Evolutionary conservation across 2,113 vertebrate species (phyloP), one percentile per base, ranked within the genome.

Genomic region (Tursiops truncatus): DNA sequence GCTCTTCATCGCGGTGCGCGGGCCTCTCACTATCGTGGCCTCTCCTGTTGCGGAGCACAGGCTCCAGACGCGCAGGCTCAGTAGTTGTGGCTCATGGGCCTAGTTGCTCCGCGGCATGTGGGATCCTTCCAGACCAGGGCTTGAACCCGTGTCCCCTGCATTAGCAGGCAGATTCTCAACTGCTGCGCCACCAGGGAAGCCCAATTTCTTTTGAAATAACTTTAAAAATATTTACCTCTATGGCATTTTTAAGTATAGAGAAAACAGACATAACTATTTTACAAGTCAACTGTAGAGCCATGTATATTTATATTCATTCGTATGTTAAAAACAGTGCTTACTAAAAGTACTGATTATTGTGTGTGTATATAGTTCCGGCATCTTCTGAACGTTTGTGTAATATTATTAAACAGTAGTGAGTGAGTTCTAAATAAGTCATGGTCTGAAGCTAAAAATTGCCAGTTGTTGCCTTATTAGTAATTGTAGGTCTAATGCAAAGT

Each of bases 401-500:
- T 68, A 26, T 80, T 86, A 68, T 82, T 82, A 3, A 81, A 76
- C 8, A 0, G 26, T 3, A 1, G 0, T 76, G 71, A 3, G 6
- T 77, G 56, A 14, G 20, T 89, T 81, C 38, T 97, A 47, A 50
- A 31, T 56, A 77, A 2, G 26, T 88, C 63, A 41, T 5, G 0
- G 14, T 89, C 71, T 90, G 53, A 92, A 36, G 65, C 50, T 80
- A 60, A 77, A 93, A 86, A 76, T 88, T 92, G 41, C 88, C 70
- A 2, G 0, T 92, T 80, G 47, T 87, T 96, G 83, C 79, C 95
- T 96, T 97, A 26, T 93, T 87, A 84, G 50, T 62, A 96, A 92
- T 97, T 89, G 97, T 56, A 36, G 31, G 86, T 65, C 91, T 31
- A 92, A 74, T 28, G 5, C 31, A 93, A 44, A 97, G 7, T 88